Base-by-base conservation (phyloP, 2,888 invertebrate species). In the Orthonevra nobilis region DNA sequence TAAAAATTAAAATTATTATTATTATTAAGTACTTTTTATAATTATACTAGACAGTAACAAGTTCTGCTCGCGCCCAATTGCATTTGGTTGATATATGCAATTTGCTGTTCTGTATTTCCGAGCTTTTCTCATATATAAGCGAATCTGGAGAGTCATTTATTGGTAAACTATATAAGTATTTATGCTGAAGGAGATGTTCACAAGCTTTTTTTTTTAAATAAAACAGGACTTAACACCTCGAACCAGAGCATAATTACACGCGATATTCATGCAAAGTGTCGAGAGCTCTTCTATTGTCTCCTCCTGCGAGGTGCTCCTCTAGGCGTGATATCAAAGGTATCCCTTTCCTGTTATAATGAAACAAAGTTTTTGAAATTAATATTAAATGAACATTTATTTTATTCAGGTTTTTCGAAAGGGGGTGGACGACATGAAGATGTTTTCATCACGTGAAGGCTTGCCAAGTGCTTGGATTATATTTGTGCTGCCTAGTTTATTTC, bases 211-310 rank as follows among this genome's bases (percentile, higher is more conserved):
- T 10, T 4, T 52, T 48, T 64, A 40, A 17, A 68, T 61, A 44
- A 77, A 81, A 50, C 58, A 14, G 94, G 94, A 0, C 84, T 92
- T 6, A 90, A 91, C 32, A 86, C 90, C 12, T 90, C 89, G 63
- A 90, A 90, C 74, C 91, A 93, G 84, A 91, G 92, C 6, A 91
- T 94, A 81, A 93, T 94, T 52, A 91, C 95, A n/a, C 90, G 94
- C 42, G 95, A 96, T 82, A 92, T 96, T 9, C 96, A 96, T 85
- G 92, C 94, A 0, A 96, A 96, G 86, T 95, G 96, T 86, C 92
- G 94, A 82, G 94, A 95, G 84, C 89, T 96, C 44, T 92, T 95
- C 83, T 91, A 92, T 79, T 95, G 94, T 74, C 89, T 96, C 9
- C 88, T 95, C 6, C 90, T 94, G 44, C 91, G 95, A 73, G 95